Conservation (phyloP, 1,140 invertebrate species). For the Euwallacea similis region DNA sequence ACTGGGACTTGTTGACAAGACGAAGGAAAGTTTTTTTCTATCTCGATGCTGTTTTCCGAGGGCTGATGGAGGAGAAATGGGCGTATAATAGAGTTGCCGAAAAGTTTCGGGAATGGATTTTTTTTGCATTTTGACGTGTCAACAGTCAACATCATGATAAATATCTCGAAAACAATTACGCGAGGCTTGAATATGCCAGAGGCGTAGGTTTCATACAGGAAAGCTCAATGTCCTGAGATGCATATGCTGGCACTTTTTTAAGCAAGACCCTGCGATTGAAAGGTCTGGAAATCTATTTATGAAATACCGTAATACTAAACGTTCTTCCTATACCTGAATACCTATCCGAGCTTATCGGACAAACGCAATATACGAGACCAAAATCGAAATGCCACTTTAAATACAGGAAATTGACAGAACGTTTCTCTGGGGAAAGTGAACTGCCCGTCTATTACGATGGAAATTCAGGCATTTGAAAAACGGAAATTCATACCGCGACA, state of each 20-base stretch:
- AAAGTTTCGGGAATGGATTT: not conserved
- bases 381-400: constrained; percentile 30
- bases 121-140: constrained; percentile 4
- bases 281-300: not conserved
- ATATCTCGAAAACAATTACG: not conserved
- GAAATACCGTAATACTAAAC: constrained; percentile 11
- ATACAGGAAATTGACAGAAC: constrained; percentile 28
- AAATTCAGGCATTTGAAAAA: constrained; percentile 15
- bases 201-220: too few species aligned
- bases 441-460: constrained; percentile 18
- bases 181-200: too few species aligned
- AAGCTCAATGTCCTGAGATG: too few species aligned
- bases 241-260: too few species aligned
- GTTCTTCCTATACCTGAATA: not conserved
- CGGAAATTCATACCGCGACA: constrained; percentile 9
- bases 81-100: constrained; percentile 20
- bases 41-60: constrained; percentile 11
- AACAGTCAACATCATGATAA: constrained; percentile 10
- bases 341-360: constrained; percentile 10
- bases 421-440: constrained; percentile 18
- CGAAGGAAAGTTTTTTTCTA: constrained; percentile 20
- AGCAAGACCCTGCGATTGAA: too few species aligned
- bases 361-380: constrained; percentile 21
- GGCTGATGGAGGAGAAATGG: constrained; percentile 19
- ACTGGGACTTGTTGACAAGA: constrained; percentile 34